phyloP scores from a whole-genome alignment of 2,797 vertebrate genomes.

The Arremon aurantiirostris region DNA sequence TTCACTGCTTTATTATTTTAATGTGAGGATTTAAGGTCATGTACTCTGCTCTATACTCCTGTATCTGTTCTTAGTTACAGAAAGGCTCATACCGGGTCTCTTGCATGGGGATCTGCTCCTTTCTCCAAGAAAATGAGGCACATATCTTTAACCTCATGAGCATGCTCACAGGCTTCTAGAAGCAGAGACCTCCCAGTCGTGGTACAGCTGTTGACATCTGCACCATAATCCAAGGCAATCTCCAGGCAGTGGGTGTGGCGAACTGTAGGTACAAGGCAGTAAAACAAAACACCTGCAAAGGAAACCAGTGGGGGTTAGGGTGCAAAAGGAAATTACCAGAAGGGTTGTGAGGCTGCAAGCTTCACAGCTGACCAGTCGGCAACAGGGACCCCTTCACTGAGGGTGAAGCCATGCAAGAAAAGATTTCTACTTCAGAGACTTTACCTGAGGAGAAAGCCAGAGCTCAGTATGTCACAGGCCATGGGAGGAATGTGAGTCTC shows the following conservation, averaged over 20 bases:
- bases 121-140: constrained; percentile 84
- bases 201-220: constrained; percentile 85
- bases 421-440: not conserved
- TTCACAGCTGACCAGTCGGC: not conserved
- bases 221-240: constrained; percentile 79
- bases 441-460: not conserved
- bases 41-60: not conserved
- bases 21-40: not conserved
- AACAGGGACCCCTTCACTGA: not conserved
- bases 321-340: not conserved
- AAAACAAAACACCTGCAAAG: constrained; percentile 87
- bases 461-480: not conserved
- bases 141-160: constrained; percentile 74
- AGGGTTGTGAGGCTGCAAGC: not conserved
- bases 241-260: constrained; percentile 83
- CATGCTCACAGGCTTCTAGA: constrained; percentile 84
- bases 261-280: constrained; percentile 85
- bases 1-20: not conserved
- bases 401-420: not conserved
- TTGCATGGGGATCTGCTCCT: constrained; percentile 85
- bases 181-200: constrained; percentile 81
- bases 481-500: not conserved
- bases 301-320: not conserved
- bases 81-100: constrained; percentile 72
- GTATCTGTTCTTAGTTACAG: constrained; percentile 3